These are phyloP conservation scores for Acanthis flammea DNA, from an alignment of 2,797 vertebrate species.

Conservation along the genomic window DNA sequence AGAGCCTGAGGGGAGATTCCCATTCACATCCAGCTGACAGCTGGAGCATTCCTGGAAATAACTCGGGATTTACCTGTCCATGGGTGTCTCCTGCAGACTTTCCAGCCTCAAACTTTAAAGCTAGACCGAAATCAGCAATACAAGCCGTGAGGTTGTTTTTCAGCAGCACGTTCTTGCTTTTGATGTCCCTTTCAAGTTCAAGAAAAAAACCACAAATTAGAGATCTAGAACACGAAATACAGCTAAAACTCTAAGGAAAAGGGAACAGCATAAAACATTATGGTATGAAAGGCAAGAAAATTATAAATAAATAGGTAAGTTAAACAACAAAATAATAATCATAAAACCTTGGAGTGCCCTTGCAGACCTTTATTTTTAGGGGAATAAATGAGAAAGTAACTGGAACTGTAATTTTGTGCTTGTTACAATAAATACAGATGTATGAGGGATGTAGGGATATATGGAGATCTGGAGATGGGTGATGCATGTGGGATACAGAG, in stretches of 20 bases:
- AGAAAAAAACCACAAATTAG: not conserved
- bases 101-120: slow-evolving; percentile 94
- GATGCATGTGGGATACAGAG: not conserved
- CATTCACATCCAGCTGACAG: not conserved
- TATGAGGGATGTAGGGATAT: not conserved
- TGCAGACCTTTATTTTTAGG: not conserved
- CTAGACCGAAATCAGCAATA: slow-evolving; percentile 94
- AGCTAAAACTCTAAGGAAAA: not conserved
- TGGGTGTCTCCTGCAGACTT: slow-evolving; percentile 96
- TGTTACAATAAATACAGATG: not conserved
- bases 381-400: not conserved
- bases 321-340: not conserved
- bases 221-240: not conserved
- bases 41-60: no score
- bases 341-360: not conserved
- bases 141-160: slow-evolving; percentile 93
- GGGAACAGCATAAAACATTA: not conserved
- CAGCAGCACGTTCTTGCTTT: slow-evolving; percentile 95
- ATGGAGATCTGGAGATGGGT: not conserved
- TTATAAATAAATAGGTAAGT: fast-evolving
- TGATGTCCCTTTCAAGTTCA: slow-evolving; percentile 87
- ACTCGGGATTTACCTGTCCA: slow-evolving; percentile 83
- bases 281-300: not conserved
- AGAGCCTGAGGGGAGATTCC: not conserved
- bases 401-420: not conserved